Percentiles rank a stretch among this genome's conserved stretches.
phyloP scores from a whole-genome alignment of 2,888 invertebrate species.

The Galeruca laticollis region DNA sequence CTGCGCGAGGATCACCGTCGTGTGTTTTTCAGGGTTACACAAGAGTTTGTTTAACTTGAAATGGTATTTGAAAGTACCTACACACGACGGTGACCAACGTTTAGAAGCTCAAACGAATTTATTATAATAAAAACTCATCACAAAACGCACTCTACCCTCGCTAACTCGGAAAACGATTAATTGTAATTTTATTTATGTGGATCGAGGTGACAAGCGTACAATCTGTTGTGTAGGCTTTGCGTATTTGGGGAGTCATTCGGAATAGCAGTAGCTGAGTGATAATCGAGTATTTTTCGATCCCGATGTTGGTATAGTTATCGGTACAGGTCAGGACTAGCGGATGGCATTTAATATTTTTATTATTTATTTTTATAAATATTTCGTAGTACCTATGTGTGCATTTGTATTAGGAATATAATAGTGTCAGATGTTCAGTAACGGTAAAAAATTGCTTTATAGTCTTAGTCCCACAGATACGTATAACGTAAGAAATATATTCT shows the following conservation, averaged over 20 bases:
- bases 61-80: constrained; percentile 29
- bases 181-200: constrained; percentile 21
- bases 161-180: constrained; percentile 35
- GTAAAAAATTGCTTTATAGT: too few relatives aligned
- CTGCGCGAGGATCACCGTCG: constrained; percentile 52
- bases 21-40: constrained; percentile 46
- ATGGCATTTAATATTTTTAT: too few relatives aligned
- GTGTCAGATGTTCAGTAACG: too few relatives aligned
- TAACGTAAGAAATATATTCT: too few relatives aligned
- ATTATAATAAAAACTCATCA: constrained; percentile 20
- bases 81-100: constrained; percentile 44
- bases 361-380: too few relatives aligned
- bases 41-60: constrained; percentile 28
- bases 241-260: constrained; percentile 12
- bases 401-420: too few relatives aligned
- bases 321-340: background rate
- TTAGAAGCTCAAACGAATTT: constrained; percentile 20
- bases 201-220: constrained; percentile 31
- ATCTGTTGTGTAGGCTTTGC: constrained; percentile 18
- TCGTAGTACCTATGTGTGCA: too few relatives aligned
- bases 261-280: background rate
- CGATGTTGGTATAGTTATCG: background rate
- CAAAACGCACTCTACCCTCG: constrained; percentile 29
- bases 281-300: background rate
- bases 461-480: too few relatives aligned